Conservation (phyloP, 2,797 vertebrate genomes). For the Psittacula derbiana region DNA sequence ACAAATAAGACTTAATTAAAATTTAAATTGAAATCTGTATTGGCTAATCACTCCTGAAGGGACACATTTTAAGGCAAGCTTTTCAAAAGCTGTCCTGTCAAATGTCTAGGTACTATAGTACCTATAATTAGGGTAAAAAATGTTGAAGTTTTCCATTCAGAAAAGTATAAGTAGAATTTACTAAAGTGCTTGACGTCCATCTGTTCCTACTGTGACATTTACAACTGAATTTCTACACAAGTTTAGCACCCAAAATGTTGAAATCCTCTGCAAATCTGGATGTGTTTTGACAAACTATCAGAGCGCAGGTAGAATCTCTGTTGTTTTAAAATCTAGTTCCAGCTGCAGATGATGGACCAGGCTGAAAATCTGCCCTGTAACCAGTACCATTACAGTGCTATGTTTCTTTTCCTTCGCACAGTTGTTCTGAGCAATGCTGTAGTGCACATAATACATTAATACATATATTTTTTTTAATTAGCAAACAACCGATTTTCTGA, state of each 20-base stretch:
- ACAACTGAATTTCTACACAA: conserved; percentile 1
- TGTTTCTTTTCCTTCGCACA: accelerated
- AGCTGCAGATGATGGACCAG: background rate
- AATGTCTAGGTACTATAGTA: background rate
- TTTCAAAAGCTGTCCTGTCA: conserved; percentile 34
- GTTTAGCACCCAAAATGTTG: conserved; percentile 9
- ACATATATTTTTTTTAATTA: background rate
- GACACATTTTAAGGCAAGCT: conserved; percentile 22
- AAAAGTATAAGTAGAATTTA: background rate
- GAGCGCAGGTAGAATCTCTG: background rate
- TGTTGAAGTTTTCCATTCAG: background rate
- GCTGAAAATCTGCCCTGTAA: background rate
- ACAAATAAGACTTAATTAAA: conserved; percentile 77
- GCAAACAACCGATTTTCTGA: background rate
- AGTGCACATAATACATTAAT: background rate
- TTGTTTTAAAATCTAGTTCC: background rate
- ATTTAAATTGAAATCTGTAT: conserved; percentile 60
- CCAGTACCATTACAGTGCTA: background rate
- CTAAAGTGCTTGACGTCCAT: background rate
- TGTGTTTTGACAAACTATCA: background rate
- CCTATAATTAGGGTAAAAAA: conserved; percentile 26
- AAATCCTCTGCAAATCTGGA: background rate
- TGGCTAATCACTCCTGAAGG: background rate
- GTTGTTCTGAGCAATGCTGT: background rate
- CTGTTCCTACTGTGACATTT: conserved; percentile 23